Evolutionary conservation across 2,113 vertebrate species (phyloP).

Genomic region (Eulacestoma nigropectus): DNA sequence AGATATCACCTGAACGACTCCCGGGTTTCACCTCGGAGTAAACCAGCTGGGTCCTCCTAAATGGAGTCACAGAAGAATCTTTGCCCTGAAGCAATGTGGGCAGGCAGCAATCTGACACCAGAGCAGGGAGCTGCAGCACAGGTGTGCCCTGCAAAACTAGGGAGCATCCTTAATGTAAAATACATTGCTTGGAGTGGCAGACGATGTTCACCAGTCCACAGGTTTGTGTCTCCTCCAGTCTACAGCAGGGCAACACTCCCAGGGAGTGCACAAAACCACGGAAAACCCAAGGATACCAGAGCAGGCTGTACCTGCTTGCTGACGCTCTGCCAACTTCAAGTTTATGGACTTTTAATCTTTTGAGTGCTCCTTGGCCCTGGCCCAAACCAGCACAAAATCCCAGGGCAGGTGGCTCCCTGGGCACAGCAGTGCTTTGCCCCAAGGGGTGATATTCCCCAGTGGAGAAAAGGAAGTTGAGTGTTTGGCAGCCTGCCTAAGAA

Average conservation of each 20-base stretch:
- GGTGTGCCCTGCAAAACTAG: neutral
- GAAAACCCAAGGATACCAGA: neutral
- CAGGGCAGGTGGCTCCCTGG: neutral
- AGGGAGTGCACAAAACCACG: neutral
- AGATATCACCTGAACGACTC: neutral
- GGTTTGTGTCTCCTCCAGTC: neutral
- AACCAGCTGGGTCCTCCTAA: neutral
- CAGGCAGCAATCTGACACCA: neutral
- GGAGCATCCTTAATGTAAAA: neutral
- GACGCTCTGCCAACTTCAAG: neutral
- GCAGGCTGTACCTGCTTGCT: neutral
- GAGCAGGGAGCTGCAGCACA: neutral
- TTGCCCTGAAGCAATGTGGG: neutral
- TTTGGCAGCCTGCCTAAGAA: neutral
- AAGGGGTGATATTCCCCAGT: neutral
- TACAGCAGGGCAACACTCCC: neutral
- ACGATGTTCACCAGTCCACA: neutral
- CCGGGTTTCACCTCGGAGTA: neutral
- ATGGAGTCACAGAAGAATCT: neutral
- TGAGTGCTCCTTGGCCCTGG: neutral
- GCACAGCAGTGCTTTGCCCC: neutral
- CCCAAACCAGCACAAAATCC: neutral
- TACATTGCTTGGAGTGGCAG: neutral
- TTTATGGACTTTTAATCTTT: neutral
- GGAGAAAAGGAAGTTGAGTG: neutral